Evolutionary conservation across 2,888 invertebrate species (phyloP).

Genomic region (Clostera curtula): DNA sequence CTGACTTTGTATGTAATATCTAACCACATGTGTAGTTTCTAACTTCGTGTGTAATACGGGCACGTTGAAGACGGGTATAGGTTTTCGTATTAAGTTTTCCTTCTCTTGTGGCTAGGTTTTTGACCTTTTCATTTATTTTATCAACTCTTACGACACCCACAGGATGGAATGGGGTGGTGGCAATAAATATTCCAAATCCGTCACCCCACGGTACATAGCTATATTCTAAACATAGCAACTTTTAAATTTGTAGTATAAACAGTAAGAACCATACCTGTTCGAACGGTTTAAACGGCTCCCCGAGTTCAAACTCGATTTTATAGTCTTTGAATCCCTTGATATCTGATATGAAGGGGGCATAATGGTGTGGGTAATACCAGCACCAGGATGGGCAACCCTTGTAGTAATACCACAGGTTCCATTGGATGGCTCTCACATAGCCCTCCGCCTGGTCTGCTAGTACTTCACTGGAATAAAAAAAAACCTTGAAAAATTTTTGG

Average conservation of each 20-base stretch:
- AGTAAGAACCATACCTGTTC: constrained; percentile 77
- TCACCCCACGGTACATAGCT: no score
- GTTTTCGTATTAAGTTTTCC: no score
- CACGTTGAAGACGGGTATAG: no score
- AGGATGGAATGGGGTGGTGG: no score
- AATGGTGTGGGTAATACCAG: constrained; percentile 98
- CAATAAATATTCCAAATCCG: no score
- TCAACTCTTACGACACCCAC: no score
- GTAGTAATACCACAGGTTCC: constrained; percentile 98
- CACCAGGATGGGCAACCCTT: constrained; percentile 98
- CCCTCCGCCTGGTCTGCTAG: constrained; percentile 88
- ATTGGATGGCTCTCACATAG: constrained; percentile 95
- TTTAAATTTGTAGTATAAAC: neutral
- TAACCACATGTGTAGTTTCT: no score
- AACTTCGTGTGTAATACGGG: no score
- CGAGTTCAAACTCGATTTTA: constrained; percentile 87
- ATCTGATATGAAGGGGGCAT: constrained; percentile 97
- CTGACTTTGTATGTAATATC: no score
- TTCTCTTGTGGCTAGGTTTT: no score
- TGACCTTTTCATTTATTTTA: no score
- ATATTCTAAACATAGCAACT: neutral
- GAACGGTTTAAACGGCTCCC: constrained; percentile 93
- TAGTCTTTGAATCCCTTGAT: constrained; percentile 86
- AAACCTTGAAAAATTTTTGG: no score
- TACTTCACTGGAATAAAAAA: constrained; percentile 76